These are phyloP conservation scores for Anorthoa munda DNA, from an alignment of 2,888 invertebrate species.

Conservation along the genomic window DNA sequence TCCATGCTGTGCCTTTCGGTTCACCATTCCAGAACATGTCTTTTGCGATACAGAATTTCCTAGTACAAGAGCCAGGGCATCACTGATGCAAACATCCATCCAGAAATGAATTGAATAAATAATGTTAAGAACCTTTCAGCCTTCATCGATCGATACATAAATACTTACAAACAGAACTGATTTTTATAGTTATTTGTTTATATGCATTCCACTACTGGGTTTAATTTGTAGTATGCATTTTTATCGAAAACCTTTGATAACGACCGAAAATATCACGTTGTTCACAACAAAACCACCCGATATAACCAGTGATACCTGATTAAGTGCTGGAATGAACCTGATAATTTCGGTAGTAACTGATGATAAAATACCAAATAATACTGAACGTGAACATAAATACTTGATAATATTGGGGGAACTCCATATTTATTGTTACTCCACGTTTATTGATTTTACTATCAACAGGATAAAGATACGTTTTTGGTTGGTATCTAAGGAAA, in stretches of 20 bases:
- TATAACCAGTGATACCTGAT: neutral
- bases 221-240: neutral
- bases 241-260: constrained; percentile 9
- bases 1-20: too few species aligned
- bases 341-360: neutral
- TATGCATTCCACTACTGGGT: neutral
- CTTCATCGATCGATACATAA: neutral
- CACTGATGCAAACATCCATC: too few species aligned
- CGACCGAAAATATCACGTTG: neutral
- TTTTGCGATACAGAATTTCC: too few species aligned
- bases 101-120: too few species aligned
- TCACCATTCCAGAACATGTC: too few species aligned
- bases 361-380: neutral
- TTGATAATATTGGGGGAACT: neutral
- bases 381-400: neutral
- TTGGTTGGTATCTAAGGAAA: neutral
- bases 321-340: neutral
- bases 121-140: too few species aligned
- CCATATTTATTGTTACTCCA: too few species aligned
- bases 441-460: neutral
- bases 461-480: constrained; percentile 12
- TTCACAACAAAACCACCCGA: neutral
- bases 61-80: too few species aligned
- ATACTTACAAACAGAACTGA: neutral
- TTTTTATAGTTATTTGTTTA: neutral